phyloP scores from a whole-genome alignment of 1,140 invertebrate species.

The Aphaenogaster ashmeadi region DNA sequence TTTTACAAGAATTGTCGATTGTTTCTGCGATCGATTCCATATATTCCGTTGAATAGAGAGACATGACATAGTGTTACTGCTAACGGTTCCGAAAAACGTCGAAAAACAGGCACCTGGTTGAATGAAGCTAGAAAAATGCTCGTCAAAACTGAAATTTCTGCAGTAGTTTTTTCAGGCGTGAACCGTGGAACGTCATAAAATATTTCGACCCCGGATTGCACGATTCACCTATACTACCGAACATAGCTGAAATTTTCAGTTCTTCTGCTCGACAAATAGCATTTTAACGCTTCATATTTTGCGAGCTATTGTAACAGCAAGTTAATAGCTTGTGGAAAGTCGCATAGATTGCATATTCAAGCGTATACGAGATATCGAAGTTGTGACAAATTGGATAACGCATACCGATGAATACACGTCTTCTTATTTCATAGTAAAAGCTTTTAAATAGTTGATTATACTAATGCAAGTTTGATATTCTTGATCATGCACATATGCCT shows the following conservation, averaged over 20 bases:
- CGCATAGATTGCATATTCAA: slow-evolving; percentile 11
- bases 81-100: slow-evolving; percentile 43
- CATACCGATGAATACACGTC: neutral
- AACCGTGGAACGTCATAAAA: slow-evolving; percentile 54
- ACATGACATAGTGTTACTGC: slow-evolving; percentile 27
- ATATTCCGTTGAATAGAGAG: slow-evolving; percentile 27
- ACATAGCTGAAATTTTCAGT: slow-evolving; percentile 43
- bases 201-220: slow-evolving; percentile 46
- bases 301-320: slow-evolving; percentile 9
- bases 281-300: slow-evolving; percentile 34
- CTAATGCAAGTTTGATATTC: neutral
- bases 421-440: slow-evolving; percentile 4
- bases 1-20: slow-evolving; percentile 20
- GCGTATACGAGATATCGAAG: neutral
- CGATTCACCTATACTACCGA: slow-evolving; percentile 40
- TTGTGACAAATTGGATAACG: slow-evolving; percentile 16
- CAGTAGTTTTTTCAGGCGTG: slow-evolving; percentile 41
- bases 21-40: slow-evolving; percentile 41
- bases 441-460: neutral
- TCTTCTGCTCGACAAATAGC: slow-evolving; percentile 23
- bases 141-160: slow-evolving; percentile 41
- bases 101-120: slow-evolving; percentile 23
- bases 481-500: neutral
- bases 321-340: slow-evolving; percentile 30
- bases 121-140: slow-evolving; percentile 54